Conservation (phyloP, 2,888 invertebrate species). For the Nipponacmea schrenckii region DNA sequence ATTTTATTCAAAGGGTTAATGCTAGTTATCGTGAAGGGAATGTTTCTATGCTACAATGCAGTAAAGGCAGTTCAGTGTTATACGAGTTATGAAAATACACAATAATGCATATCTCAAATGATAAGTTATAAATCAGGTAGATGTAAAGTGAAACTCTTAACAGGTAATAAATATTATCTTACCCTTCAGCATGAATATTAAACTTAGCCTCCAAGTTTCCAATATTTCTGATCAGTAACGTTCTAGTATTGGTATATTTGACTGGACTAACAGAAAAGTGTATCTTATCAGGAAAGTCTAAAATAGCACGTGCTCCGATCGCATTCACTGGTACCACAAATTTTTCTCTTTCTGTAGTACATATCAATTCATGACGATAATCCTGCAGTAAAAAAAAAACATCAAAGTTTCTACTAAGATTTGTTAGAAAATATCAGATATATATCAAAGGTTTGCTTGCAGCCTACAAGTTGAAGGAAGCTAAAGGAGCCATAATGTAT, state of each 20-base stretch:
- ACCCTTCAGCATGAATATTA: conserved; percentile 69
- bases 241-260: conserved; percentile 70
- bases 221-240: conserved; percentile 72
- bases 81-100: no score
- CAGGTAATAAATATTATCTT: conserved; percentile 34
- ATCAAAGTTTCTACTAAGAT: background rate
- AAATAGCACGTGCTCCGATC: conserved; percentile 72
- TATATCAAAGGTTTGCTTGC: background rate
- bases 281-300: conserved; percentile 74
- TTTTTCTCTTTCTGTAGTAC: conserved; percentile 68
- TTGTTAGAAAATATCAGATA: background rate
- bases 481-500: no score
- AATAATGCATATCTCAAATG: no score
- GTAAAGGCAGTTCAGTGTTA: no score
- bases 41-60: no score
- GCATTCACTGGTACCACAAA: conserved; percentile 70
- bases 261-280: conserved; percentile 71
- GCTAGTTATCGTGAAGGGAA: no score
- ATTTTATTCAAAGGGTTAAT: no score
- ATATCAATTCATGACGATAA: conserved; percentile 67
- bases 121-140: no score
- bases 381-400: conserved; percentile 57
- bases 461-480: no score
- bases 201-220: conserved; percentile 72
- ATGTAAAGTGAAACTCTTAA: no score